Conservation (phyloP, 2,888 invertebrate genomes). For the Heliconius erato region DNA sequence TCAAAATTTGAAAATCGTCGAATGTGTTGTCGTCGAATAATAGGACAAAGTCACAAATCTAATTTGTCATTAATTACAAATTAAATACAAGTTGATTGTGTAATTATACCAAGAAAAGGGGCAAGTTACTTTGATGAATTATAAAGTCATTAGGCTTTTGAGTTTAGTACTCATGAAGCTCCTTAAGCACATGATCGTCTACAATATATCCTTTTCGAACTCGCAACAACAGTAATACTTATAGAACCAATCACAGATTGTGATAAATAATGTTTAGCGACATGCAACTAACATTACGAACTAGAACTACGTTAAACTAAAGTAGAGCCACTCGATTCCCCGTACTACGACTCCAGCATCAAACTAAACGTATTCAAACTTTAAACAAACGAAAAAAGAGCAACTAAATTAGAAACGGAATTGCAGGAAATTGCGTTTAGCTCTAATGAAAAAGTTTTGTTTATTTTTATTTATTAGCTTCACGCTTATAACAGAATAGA, state of each 20-base stretch:
- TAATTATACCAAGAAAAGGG: no score
- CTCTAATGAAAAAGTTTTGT: neutral
- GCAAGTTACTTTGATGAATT: no score
- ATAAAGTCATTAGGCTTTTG: no score
- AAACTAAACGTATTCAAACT: constrained; percentile 1
- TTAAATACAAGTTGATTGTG: no score
- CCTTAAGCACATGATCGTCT: no score
- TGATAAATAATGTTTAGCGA: neutral
- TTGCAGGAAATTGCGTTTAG: constrained; percentile 28
- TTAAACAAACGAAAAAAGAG: constrained; percentile 4
- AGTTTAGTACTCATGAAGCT: no score
- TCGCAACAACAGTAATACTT: no score
- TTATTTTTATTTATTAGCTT: neutral
- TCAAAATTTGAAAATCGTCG: no score
- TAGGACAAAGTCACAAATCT: no score
- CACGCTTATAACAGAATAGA: neutral
- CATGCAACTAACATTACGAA: neutral
- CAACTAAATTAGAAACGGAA: constrained; percentile 19
- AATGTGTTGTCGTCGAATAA: no score
- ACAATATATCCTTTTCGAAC: no score
- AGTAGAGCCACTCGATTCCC: constrained; percentile 3
- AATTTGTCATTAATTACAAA: no score
- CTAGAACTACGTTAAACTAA: neutral
- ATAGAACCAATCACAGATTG: neutral
- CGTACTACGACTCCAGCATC: neutral